Conservation (phyloP, 2,797 vertebrate genomes). For the Todus mexicanus region DNA sequence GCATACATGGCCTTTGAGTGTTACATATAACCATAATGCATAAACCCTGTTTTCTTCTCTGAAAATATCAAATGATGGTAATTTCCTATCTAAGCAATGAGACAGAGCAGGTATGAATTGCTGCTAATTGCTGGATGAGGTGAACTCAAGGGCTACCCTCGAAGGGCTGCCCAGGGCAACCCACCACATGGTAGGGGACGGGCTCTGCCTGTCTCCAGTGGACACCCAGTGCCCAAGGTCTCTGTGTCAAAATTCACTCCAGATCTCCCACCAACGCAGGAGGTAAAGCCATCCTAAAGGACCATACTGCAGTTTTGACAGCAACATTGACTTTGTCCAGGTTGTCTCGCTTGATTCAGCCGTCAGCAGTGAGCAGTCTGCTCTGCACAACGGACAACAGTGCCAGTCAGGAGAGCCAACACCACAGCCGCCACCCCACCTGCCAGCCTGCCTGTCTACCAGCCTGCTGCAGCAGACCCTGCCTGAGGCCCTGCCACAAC, state of each 20-base stretch:
- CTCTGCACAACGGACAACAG: neutral
- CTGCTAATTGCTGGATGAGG: neutral
- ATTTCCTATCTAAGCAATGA: neutral
- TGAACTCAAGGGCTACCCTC: neutral
- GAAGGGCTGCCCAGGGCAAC: neutral
- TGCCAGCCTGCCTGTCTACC: too few species aligned
- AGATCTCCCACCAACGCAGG: neutral
- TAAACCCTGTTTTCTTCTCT: neutral
- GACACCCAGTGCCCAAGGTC: neutral
- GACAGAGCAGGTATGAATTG: neutral
- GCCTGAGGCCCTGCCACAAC: neutral
- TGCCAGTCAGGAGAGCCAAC: neutral
- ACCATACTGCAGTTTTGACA: neutral
- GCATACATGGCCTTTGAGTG: neutral
- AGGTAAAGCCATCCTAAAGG: neutral
- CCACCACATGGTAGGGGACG: rapidly evolving
- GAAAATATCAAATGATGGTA: neutral
- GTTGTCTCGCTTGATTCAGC: neutral
- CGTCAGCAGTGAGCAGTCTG: rapidly evolving
- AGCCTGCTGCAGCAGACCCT: neutral
- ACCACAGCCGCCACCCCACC: neutral
- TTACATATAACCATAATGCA: neutral
- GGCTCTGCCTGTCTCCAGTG: neutral
- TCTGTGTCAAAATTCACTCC: neutral
- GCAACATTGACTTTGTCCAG: rapidly evolving